Evolutionary conservation across 64 coral and sea anemone species (phyloP).

Genomic region (Orbicella faveolata): DNA sequence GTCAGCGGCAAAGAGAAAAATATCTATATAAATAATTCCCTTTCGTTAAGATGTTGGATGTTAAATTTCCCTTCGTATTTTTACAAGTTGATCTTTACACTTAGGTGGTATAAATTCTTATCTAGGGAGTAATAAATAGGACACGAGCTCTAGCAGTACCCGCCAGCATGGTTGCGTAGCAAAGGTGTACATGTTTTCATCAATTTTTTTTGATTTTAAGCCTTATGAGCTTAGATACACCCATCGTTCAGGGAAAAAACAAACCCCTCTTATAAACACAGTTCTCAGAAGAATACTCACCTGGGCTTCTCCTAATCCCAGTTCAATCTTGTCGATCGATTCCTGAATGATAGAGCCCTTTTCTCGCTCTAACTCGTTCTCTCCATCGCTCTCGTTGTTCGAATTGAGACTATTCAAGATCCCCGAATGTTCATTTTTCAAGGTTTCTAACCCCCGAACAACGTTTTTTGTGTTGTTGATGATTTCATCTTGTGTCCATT

Average conservation of each 20-base stretch:
- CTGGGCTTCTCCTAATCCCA: conserved; percentile 98
- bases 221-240: too few species aligned
- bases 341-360: conserved; percentile 85
- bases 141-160: too few species aligned
- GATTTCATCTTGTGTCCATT: conserved; percentile 98
- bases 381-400: neutral
- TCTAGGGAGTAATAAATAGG: too few species aligned
- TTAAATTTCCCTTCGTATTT: neutral
- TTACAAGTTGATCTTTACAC: neutral
- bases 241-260: neutral
- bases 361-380: conserved; percentile 63
- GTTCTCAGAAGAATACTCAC: conserved; percentile 22
- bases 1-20: too few species aligned
- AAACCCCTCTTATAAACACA: neutral
- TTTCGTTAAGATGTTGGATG: neutral
- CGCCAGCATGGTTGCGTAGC: too few species aligned
- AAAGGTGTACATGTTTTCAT: too few species aligned
- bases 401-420: conserved; percentile 59
- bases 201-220: too few species aligned
- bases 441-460: conserved; percentile 89
- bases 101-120: neutral
- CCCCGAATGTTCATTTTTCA: conserved; percentile 97
- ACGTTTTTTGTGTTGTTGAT: conserved; percentile 98
- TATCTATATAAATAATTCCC: too few species aligned
- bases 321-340: conserved; percentile 95